Conservation (phyloP, 1,140 invertebrate species). For the Drosophila ambigua region DNA sequence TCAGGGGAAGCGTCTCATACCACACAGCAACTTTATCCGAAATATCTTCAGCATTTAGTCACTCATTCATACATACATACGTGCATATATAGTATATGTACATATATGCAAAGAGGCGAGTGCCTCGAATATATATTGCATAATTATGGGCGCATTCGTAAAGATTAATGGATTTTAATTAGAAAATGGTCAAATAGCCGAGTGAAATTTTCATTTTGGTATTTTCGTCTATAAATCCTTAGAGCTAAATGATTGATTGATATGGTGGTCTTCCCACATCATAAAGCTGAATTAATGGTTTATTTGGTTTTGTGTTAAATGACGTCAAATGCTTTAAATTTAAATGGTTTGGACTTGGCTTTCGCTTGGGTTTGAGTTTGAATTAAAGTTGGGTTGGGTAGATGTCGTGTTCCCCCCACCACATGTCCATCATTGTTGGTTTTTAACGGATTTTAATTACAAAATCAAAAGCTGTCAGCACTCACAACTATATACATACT, state of each 20-base stretch:
- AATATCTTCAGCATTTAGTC: conserved; percentile 11
- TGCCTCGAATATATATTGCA: conserved; percentile 55
- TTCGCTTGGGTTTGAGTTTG: background rate
- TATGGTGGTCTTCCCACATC: conserved; percentile 28
- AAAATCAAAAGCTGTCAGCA: conserved; percentile 77
- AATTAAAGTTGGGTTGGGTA: background rate
- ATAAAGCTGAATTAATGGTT: conserved; percentile 39
- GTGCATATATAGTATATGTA: background rate
- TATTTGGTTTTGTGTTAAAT: conserved; percentile 13
- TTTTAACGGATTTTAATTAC: conserved; percentile 74
- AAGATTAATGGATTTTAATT: conserved; percentile 81
- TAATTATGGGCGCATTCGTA: conserved; percentile 57
- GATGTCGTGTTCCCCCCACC: too few species aligned
- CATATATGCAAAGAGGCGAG: conserved; percentile 1
- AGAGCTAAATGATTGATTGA: conserved; percentile 47
- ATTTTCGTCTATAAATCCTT: conserved; percentile 32
- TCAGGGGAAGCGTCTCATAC: background rate
- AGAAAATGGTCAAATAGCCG: conserved; percentile 58
- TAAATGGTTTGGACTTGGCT: background rate
- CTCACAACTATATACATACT: background rate
- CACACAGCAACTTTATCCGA: conserved; percentile 28
- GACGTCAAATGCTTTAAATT: background rate
- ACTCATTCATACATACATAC: background rate
- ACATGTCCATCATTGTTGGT: conserved; percentile 35
- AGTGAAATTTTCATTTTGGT: conserved; percentile 18